Evolutionary conservation across 2,113 vertebrate genomes (phyloP).

Genomic region (Oriolus oriolus): DNA sequence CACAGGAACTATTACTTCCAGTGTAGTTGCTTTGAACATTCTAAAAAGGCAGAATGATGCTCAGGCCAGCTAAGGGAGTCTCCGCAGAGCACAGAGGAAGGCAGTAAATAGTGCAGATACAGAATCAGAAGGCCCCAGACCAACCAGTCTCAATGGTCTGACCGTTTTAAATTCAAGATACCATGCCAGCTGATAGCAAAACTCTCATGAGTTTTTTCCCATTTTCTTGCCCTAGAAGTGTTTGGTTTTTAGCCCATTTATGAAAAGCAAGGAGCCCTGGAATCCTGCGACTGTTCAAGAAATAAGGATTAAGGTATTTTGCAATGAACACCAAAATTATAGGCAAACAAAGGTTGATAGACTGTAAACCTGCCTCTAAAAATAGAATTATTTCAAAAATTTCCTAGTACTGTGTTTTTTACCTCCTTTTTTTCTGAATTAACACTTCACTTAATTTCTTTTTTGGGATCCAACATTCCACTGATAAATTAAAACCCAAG

Average conservation of each 20-base stretch:
- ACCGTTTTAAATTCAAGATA: not conserved
- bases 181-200: not conserved
- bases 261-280: not conserved
- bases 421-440: not conserved
- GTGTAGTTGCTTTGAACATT: not conserved
- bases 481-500: not conserved
- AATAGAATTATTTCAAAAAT: not conserved
- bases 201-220: not conserved
- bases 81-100: not conserved
- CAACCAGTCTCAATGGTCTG: not conserved
- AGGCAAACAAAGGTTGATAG: not conserved
- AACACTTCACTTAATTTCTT: not conserved
- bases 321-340: not conserved
- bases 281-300: not conserved
- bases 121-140: not conserved
- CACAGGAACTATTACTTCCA: not conserved
- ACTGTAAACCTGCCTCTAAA: not conserved
- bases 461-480: not conserved
- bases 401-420: not conserved
- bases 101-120: not conserved
- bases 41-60: not conserved
- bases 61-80: not conserved
- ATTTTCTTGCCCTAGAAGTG: not conserved
- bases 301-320: not conserved
- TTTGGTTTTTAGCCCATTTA: not conserved